Percentiles rank a stretch among this genome's conserved stretches.
phyloP scores from a whole-genome alignment of 2,113 vertebrate species.

The Aegotheles bennettii region DNA sequence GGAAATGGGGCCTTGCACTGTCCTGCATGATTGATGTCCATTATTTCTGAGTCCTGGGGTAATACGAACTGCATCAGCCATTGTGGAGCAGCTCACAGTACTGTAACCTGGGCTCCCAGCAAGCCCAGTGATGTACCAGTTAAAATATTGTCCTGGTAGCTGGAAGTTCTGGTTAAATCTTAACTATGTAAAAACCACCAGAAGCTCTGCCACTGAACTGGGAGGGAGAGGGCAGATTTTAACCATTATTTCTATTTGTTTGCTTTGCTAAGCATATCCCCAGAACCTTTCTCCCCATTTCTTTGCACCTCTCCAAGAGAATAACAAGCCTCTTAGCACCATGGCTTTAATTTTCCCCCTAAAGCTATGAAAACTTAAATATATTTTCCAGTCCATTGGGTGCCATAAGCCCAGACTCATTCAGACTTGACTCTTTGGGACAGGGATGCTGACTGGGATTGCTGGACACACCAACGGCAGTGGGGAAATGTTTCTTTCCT shows the following conservation, averaged over 20 bases:
- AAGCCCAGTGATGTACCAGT: neutral
- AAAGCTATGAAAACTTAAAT: neutral
- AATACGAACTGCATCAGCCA: accelerated
- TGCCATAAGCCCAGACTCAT: neutral
- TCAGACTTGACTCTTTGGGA: neutral
- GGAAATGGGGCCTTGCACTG: neutral
- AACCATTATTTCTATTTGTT: neutral
- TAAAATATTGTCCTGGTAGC: neutral
- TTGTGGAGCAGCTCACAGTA: neutral
- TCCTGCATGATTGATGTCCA: neutral
- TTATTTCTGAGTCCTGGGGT: neutral
- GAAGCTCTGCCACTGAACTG: neutral
- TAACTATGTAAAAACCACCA: neutral
- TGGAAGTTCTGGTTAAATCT: neutral
- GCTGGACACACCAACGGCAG: neutral
- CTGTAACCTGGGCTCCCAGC: neutral
- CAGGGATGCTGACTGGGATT: neutral
- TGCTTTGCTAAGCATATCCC: accelerated
- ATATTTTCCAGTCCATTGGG: neutral
- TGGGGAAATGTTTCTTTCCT: neutral
- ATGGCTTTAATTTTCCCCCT: neutral
- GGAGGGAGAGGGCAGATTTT: neutral
- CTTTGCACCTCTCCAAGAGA: neutral
- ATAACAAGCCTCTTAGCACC: neutral
- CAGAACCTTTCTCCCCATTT: neutral